phyloP scores from a whole-genome alignment of 2,113 vertebrate species.

The Gobius niger region DNA sequence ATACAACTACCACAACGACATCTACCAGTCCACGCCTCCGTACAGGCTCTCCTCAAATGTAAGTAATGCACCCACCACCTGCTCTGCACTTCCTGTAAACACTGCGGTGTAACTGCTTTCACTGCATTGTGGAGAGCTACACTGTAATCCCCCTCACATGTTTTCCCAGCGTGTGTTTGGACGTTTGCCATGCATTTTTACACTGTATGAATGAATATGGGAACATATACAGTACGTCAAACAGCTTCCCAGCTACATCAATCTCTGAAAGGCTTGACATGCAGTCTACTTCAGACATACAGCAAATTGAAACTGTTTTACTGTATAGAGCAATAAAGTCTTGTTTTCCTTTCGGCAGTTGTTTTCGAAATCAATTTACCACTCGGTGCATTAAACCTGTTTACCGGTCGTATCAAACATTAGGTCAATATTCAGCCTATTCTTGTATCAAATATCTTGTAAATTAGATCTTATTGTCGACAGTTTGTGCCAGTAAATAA shows the following conservation, averaged over 20 bases:
- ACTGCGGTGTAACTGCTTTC: background rate
- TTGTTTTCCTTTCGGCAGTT: background rate
- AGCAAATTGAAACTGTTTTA: background rate
- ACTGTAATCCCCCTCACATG: constrained; percentile 42
- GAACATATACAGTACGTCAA: constrained; percentile 17
- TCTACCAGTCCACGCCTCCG: constrained; percentile 95
- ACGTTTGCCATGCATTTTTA: constrained; percentile 25
- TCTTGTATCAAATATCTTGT: background rate
- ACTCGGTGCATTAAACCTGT: constrained; percentile 15
- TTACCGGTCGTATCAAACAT: constrained; percentile 7
- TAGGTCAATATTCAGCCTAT: constrained; percentile 1
- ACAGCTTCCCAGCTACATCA: background rate
- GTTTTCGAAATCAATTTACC: constrained; percentile 1
- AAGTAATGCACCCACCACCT: constrained; percentile 47
- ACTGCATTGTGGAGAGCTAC: constrained; percentile 10
- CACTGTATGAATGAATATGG: constrained; percentile 11
- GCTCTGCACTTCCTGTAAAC: constrained; percentile 3
- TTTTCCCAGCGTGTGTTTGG: constrained; percentile 26
- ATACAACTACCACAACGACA: constrained; percentile 83
- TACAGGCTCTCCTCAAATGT: constrained; percentile 92
- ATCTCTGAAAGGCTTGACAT: background rate
- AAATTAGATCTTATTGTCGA: constrained; percentile 27
- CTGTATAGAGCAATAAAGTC: background rate
- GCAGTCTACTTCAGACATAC: background rate
- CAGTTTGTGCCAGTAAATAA: no score